Conservation (phyloP, 1,140 invertebrate species). For the Bombus terrestris region DNA sequence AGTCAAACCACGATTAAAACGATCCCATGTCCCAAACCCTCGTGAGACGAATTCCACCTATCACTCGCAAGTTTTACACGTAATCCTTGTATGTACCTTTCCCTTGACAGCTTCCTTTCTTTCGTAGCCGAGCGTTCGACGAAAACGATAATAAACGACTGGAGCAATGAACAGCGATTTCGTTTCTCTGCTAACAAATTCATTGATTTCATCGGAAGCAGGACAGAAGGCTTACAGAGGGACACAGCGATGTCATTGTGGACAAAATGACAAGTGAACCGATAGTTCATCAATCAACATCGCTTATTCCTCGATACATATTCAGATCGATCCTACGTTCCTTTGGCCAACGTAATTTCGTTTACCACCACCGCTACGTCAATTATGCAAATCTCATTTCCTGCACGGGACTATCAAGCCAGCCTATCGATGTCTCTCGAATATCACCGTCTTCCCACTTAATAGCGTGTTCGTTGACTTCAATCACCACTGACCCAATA, state of each 20-base stretch:
- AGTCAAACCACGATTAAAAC: background rate
- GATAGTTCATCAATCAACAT: slow-evolving; percentile 47
- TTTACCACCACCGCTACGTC: background rate
- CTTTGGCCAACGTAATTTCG: background rate
- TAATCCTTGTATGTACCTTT: background rate
- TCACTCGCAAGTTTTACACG: background rate
- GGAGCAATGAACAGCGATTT: background rate
- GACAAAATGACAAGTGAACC: slow-evolving; percentile 36
- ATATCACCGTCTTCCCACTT: background rate
- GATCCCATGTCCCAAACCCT: background rate
- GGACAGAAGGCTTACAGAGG: background rate
- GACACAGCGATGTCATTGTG: background rate
- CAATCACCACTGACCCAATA: background rate
- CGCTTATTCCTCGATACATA: slow-evolving; percentile 35
- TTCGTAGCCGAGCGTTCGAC: background rate
- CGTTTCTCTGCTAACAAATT: background rate
- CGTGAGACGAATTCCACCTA: background rate
- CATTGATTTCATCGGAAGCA: background rate
- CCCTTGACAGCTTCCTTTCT: background rate
- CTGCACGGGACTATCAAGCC: background rate
- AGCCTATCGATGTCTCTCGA: too few relatives aligned
- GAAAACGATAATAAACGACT: background rate
- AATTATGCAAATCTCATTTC: slow-evolving; percentile 50
- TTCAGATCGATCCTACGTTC: slow-evolving; percentile 3
- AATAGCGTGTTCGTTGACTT: background rate